Conservation (phyloP, 1,140 invertebrate genomes). For the Drosophila lowei region DNA sequence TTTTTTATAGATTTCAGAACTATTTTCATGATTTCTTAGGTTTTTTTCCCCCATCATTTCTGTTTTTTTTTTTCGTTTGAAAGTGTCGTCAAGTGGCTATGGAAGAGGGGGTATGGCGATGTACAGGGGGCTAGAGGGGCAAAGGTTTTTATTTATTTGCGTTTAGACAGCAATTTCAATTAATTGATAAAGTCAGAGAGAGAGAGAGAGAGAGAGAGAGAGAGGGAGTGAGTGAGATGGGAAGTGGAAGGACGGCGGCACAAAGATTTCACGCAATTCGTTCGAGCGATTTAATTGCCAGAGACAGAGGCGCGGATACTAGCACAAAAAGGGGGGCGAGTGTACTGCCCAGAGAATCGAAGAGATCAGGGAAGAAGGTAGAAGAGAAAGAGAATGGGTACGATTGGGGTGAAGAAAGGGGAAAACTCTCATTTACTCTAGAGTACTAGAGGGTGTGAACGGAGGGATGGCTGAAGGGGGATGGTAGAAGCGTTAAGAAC, state of each 20-base stretch:
- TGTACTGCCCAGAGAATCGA: too few species aligned
- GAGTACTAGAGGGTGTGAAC: too few species aligned
- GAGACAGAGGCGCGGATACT: slow-evolving; percentile 22
- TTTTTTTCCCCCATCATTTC: slow-evolving; percentile 1
- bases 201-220: slow-evolving; percentile 8
- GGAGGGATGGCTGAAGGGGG: too few species aligned
- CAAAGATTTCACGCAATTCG: slow-evolving; percentile 71
- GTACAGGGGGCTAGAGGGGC: slow-evolving; percentile 15
- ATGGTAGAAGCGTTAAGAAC: too few species aligned
- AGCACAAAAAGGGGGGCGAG: background rate
- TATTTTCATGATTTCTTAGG: too few species aligned
- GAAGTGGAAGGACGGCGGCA: background rate
- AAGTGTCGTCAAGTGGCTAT: slow-evolving; percentile 34
- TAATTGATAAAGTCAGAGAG: slow-evolving; percentile 73
- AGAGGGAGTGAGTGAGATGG: background rate
- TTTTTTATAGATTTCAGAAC: slow-evolving; percentile 26
- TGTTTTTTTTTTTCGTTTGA: slow-evolving; percentile 13
- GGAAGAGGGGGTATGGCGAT: slow-evolving; percentile 6
- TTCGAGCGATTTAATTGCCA: slow-evolving; percentile 67
- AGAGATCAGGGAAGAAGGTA: too few species aligned
- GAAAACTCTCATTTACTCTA: too few species aligned
- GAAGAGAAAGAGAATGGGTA: too few species aligned
- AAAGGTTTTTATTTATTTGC: slow-evolving; percentile 72
- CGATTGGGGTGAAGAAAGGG: too few species aligned
- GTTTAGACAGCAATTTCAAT: slow-evolving; percentile 78